Evolutionary conservation across 2,113 vertebrate genomes (phyloP), one percentile per base, ranked within the genome.

Genomic region (Ceuthmochares aereus): DNA sequence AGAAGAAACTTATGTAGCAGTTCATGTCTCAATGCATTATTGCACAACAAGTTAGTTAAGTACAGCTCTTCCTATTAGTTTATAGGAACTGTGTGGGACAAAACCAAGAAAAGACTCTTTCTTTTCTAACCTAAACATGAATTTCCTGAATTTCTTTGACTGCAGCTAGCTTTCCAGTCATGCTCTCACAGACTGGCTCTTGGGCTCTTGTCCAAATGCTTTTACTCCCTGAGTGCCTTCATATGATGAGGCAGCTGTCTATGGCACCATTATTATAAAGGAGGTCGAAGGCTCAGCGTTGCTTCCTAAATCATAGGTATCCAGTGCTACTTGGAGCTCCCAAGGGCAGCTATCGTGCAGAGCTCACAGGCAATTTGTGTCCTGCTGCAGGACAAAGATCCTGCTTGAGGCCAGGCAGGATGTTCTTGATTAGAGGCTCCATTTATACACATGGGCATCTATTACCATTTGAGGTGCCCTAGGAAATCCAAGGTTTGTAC

Each of bases 131-230:
- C 17, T 42, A 43, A 21, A 72, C 16, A 80, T 80, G 9, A 64
- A 73, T 76, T 96, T 95, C 49, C 73, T 72, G n/a, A 43, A 32
- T 83, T 96, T 86, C 67, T 89, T 72, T 87, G 68, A 64, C 20
- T 89, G 81, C 68, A 68, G 49, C 42, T 47, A 73, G 32, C 17
- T 87, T 87, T 89, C 34, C 62, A 84, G 12, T 72, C 62, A 58
- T 8, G 8, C 2, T 0, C 47, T 72, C 27, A 12, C 47, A 95
- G 51, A 47, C 18, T 43, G 40, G 12, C 40, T 85, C 40, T 59
- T 14, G 19, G 18, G 58, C 14, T 64, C 14, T 73, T 9, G 54
- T 55, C 55, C 34, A 66, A 23, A 69, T 43, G 36, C 26, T 83
- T 63, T 36, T 59, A 45, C 4, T 89, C 32, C 10, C 26, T 8